phyloP scores from a whole-genome alignment of 2,113 vertebrate species.

The Variabilichromis moorii region DNA sequence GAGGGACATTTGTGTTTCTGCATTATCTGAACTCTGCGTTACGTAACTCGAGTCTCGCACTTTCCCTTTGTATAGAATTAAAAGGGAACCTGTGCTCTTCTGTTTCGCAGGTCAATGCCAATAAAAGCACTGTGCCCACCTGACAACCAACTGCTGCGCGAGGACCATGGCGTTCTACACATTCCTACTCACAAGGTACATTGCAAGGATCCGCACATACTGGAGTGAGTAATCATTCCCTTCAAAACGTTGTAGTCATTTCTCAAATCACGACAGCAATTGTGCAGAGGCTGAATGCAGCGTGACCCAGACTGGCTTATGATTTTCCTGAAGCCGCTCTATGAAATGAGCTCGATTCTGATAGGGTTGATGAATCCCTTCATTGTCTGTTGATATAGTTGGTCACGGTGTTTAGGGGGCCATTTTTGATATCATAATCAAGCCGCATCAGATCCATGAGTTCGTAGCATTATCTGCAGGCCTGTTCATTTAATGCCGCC shows the following conservation, averaged over 20 bases:
- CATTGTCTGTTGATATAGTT: slow-evolving; percentile 19
- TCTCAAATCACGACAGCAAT: slow-evolving; percentile 4
- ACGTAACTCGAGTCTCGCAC: neutral
- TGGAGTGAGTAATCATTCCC: neutral
- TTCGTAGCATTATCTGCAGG: slow-evolving; percentile 33
- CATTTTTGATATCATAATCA: slow-evolving; percentile 40
- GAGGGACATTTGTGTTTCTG: neutral
- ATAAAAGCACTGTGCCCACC: neutral
- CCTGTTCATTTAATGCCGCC: slow-evolving; percentile 45
- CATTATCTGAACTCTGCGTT: neutral
- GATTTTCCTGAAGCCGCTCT: neutral
- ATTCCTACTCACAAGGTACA: neutral
- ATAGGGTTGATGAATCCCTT: slow-evolving; percentile 28
- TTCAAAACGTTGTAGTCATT: neutral
- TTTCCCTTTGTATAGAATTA: neutral
- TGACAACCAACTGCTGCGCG: neutral
- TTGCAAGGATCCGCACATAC: neutral
- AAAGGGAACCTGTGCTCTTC: neutral
- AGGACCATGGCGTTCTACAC: neutral
- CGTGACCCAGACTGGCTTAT: neutral
- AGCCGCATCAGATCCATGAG: slow-evolving; percentile 28
- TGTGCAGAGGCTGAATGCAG: neutral
- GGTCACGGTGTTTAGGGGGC: slow-evolving; percentile 24
- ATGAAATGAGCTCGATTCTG: slow-evolving; percentile 13
- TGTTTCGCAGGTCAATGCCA: neutral